Percentiles rank a stretch among this genome's conserved stretches.
Conservation (phyloP, 2,888 invertebrate species). For the Epirrita christyi region DNA sequence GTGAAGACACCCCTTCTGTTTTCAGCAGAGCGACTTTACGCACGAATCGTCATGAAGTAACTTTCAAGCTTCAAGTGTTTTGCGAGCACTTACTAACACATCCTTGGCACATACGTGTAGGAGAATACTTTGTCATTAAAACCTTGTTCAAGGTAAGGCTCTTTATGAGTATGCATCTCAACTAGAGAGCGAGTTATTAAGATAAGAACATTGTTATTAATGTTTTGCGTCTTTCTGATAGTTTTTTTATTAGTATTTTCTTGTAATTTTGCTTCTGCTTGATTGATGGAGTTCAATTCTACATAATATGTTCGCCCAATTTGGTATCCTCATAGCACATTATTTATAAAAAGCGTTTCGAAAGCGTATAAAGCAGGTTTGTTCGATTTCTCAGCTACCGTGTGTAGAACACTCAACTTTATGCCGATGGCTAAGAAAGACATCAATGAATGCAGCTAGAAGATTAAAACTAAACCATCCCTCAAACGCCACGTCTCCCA, state of each 20-base stretch:
- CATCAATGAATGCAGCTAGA: too few relatives aligned
- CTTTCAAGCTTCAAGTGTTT: constrained; percentile 14
- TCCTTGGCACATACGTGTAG: constrained; percentile 3
- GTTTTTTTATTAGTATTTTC: neutral
- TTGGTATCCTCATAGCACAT: too few relatives aligned
- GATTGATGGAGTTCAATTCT: too few relatives aligned
- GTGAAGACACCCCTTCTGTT: neutral
- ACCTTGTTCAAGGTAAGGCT: constrained; percentile 1
- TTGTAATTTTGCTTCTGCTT: too few relatives aligned
- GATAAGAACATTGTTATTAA: neutral
- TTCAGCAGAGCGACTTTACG: constrained; percentile 13
- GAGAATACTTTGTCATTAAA: constrained; percentile 1
- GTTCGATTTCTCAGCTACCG: too few relatives aligned
- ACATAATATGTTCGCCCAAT: too few relatives aligned
- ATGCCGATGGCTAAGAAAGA: too few relatives aligned
- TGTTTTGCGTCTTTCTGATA: neutral
- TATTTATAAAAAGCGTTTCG: too few relatives aligned
- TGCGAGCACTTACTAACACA: constrained; percentile 15
- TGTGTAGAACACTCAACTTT: too few relatives aligned
- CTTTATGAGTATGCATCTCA: neutral
- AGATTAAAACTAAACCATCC: too few relatives aligned
- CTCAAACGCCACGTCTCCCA: too few relatives aligned
- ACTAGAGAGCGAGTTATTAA: neutral
- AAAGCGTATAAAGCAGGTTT: too few relatives aligned
- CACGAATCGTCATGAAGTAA: constrained; percentile 20